phyloP scores from a whole-genome alignment of 2,113 vertebrate genomes.

The Odocoileus virginianus region DNA sequence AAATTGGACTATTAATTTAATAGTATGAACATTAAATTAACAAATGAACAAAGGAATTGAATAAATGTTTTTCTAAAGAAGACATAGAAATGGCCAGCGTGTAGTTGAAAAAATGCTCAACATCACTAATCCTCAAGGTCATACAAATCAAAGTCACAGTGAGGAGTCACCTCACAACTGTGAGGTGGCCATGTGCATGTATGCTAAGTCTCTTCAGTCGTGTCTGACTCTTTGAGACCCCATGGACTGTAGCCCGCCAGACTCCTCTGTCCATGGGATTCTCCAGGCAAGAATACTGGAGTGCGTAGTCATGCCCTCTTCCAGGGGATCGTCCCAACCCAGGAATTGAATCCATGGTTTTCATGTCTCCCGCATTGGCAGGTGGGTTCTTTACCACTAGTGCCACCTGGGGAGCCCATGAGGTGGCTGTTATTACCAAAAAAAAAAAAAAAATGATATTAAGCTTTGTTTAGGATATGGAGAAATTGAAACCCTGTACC shows the following conservation, averaged over 20 bases:
- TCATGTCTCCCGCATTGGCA: rapidly evolving
- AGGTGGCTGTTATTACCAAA: neutral
- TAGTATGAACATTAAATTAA: neutral
- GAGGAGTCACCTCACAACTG: neutral
- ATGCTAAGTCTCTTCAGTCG: neutral
- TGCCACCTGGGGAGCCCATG: neutral
- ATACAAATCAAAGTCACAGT: neutral
- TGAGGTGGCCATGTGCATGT: neutral
- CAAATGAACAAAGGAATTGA: neutral
- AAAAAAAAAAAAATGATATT: neutral
- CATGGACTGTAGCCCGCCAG: neutral
- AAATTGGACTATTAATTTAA: neutral
- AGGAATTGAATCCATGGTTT: neutral
- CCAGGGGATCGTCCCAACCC: neutral
- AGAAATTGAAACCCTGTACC: neutral
- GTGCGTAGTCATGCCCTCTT: neutral
- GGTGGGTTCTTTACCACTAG: neutral
- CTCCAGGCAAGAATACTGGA: neutral
- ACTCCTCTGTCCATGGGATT: neutral
- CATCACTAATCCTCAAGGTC: neutral
- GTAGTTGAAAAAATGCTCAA: neutral
- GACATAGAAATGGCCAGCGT: neutral
- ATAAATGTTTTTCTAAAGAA: neutral
- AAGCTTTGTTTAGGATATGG: neutral
- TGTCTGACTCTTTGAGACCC: neutral